Base-by-base conservation (phyloP, 2,888 invertebrate genomes). In the Cheilosia pagana region DNA sequence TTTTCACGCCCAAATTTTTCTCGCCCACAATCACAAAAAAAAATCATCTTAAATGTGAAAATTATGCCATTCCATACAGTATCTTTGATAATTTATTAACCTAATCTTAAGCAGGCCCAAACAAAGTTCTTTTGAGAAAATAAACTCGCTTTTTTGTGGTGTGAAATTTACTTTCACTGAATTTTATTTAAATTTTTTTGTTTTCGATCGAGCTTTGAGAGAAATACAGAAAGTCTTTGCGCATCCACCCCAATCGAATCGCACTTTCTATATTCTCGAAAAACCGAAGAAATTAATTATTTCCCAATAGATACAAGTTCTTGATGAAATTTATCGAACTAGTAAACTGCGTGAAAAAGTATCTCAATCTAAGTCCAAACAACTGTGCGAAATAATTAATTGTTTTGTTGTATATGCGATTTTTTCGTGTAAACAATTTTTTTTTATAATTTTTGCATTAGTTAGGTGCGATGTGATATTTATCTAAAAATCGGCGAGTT, bases 211-310 rank as follows among this genome's bases (percentile, higher is more conserved):
- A 35, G 3, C 12, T 35, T 12, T 35, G 31, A 14, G 31, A 19
- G 14, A 21, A 63, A 55, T 31, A 45, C 68, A 55, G 55, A 57
- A 68, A 68, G 43, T 57, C 25, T 41, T 63, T n/a, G n/a, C 19
- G 7, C 39, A 3, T 39, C 16, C 25, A 19, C 23, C 21, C 39
- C n/a, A 59, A 41, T 3, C 31, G 14, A 53, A 68, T 59, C 48
- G 8, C 28, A 59, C 70, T 70, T 70, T 70, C 70, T 70, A 70
- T 70, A 70, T 70, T 70, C 70, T 70, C 35, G 50, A 35, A 48
- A 45, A 31, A 23, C 50, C 16, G 23, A 50, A 28, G 28, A 28
- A 45, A 28, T 48, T 19, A 43, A 43, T 68, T 55, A 31, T 43
- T 43, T 57, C 12, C 28, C 19, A 55, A 23, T 70, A 16, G 16